Base-by-base conservation (phyloP, 1,140 invertebrate species). In the Aphelinus certus region DNA sequence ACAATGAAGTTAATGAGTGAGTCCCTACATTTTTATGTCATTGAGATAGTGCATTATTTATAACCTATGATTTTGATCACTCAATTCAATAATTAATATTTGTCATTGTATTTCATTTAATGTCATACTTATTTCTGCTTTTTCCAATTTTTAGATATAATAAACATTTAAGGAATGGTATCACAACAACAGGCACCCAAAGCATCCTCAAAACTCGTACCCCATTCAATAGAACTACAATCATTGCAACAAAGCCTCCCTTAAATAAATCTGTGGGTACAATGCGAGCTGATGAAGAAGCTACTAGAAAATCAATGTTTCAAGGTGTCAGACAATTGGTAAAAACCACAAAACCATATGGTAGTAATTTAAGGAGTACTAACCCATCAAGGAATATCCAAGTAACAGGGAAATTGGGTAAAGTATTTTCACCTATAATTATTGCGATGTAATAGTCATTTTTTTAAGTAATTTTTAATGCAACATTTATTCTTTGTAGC, bases 231-330 rank as follows among this genome's bases (percentile, higher is more conserved):
- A 57, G 58, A 10, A 57, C 66, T 45, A 60, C 4, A 60, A 26
- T 60, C 4, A 43, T 60, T n/a, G 7, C 46, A 0, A 43, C 76
- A 2, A 81, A 76, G 3, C 55, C 69, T 5, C 64, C 68, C 2
- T 2, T 80, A 5, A 70, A 78, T 49, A 84, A 81, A 75, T 68
- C 76, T 43, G 63, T 71, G 1, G 87, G 87, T 2, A 88, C 87
- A 3, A 88, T 88, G 87, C 79, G 81, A n/a, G 87, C 87, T 51
- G 87, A 88, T 82, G 85, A 87, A 62, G 87, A 88, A 77, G 80
- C 73, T 47, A 86, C 76, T 56, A 82, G 81, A 67, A 86, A 84
- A 70, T 61, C 62, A 48, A 63, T 80, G 5, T 78, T 83, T 3
- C 79, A 74, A 45, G 83, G 77, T 51, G 69, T 82, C 7, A 80